These are phyloP conservation scores for Dasyornis broadbenti DNA, from an alignment of 2,113 vertebrate species.

Conservation along the genomic window DNA sequence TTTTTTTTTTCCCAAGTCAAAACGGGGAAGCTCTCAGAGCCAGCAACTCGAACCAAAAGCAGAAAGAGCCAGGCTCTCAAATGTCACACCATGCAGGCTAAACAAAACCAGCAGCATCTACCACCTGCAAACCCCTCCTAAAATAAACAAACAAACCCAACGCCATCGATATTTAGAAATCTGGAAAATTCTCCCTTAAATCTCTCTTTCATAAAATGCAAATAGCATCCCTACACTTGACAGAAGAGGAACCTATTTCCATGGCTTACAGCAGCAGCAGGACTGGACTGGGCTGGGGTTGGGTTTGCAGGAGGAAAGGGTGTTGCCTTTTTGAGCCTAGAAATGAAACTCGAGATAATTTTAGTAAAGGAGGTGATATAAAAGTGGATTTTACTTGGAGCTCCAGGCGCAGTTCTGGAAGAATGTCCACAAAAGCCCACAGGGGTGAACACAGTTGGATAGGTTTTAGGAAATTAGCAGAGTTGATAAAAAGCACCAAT, in stretches of 20 bases:
- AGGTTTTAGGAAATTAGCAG: too few relatives aligned
- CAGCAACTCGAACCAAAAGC: background rate
- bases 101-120: constrained; percentile 6
- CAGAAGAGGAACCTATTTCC: background rate
- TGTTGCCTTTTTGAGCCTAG: too few relatives aligned
- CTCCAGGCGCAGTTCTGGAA: too few relatives aligned
- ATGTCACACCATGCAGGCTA: background rate
- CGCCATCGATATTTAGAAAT: background rate
- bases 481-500: too few relatives aligned
- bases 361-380: too few relatives aligned
- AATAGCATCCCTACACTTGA: background rate
- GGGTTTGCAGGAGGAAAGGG: background rate
- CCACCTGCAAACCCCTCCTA: background rate
- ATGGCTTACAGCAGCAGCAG: background rate
- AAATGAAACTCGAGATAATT: too few relatives aligned
- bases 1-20: background rate
- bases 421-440: too few relatives aligned
- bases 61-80: background rate
- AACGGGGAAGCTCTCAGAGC: constrained; percentile 2
- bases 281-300: background rate
- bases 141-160: background rate
- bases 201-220: background rate
- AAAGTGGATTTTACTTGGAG: too few relatives aligned
- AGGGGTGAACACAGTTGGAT: too few relatives aligned
- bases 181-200: background rate